Percentiles rank a stretch among this genome's conserved stretches.
These are phyloP conservation scores for Thryonomys swinderianus DNA, from an alignment of 2,113 vertebrate species.

Conservation along the genomic window DNA sequence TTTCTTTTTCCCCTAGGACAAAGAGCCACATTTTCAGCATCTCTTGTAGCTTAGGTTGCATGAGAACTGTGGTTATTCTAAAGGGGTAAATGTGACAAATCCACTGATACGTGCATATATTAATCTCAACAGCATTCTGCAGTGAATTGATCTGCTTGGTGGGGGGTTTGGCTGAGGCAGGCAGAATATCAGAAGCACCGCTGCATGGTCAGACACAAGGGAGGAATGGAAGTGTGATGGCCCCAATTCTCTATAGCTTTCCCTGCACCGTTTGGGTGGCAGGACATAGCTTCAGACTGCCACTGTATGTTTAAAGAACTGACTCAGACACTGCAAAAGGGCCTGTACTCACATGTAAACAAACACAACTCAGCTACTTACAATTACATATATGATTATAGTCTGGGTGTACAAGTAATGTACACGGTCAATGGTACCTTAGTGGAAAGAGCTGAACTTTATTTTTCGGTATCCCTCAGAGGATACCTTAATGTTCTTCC, in stretches of 20 bases:
- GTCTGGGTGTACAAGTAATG: neutral
- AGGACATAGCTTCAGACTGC: conserved; percentile 54
- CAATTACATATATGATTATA: neutral
- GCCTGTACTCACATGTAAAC: conserved; percentile 1
- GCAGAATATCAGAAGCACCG: neutral
- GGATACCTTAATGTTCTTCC: neutral
- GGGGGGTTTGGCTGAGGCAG: neutral
- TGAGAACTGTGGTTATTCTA: neutral
- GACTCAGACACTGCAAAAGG: conserved; percentile 30
- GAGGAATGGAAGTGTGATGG: neutral
- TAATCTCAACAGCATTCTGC: neutral
- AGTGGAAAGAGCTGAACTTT: neutral
- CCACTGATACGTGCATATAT: neutral
- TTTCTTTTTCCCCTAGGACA: no score
- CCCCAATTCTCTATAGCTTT: neutral
- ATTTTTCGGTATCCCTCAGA: neutral
- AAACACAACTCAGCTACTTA: neutral
- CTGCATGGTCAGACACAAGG: neutral
- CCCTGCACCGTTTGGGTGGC: conserved; percentile 39
- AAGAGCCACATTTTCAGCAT: neutral
- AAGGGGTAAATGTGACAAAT: neutral
- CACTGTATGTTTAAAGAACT: conserved; percentile 47
- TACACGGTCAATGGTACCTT: neutral
- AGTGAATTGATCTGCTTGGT: neutral
- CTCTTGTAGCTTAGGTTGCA: neutral